Conservation (phyloP, 2,888 invertebrate species). For the Idaea aversata region DNA sequence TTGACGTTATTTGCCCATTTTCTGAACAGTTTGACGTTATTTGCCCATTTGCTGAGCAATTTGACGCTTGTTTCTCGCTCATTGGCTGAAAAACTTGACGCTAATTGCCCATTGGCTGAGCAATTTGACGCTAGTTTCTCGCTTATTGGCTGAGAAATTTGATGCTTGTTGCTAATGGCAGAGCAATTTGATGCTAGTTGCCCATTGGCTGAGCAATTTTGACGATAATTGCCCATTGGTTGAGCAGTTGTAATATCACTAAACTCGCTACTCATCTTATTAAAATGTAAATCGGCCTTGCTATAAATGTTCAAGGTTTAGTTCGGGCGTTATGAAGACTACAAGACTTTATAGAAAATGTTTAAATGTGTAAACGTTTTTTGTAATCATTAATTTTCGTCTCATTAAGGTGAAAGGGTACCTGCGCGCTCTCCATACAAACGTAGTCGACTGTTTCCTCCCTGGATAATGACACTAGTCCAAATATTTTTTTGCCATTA, state of each 20-base stretch:
- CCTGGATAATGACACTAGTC: no score
- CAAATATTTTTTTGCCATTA: no score
- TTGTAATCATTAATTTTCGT: conserved; percentile 75
- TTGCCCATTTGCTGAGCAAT: not conserved
- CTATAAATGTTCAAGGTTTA: conserved; percentile 62
- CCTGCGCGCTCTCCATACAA: no score
- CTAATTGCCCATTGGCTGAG: not conserved
- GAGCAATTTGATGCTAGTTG: not conserved
- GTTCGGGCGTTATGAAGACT: conserved; percentile 71
- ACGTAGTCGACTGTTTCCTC: no score
- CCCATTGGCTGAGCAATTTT: not conserved
- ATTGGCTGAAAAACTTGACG: not conserved
- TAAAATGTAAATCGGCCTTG: conserved; percentile 20
- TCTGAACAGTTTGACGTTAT: not conserved
- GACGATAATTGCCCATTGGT: not conserved
- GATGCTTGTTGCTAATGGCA: not conserved
- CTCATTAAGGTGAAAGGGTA: no score
- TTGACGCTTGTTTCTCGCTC: not conserved
- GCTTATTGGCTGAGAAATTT: not conserved
- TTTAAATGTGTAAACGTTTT: conserved; percentile 76
- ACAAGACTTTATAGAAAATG: conserved; percentile 79
- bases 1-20: not conserved
- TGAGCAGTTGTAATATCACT: not conserved
- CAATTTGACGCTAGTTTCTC: not conserved
- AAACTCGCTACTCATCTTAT: not conserved